Evolutionary conservation across 2,113 vertebrate species (phyloP).

Genomic region (Tyto alba): DNA sequence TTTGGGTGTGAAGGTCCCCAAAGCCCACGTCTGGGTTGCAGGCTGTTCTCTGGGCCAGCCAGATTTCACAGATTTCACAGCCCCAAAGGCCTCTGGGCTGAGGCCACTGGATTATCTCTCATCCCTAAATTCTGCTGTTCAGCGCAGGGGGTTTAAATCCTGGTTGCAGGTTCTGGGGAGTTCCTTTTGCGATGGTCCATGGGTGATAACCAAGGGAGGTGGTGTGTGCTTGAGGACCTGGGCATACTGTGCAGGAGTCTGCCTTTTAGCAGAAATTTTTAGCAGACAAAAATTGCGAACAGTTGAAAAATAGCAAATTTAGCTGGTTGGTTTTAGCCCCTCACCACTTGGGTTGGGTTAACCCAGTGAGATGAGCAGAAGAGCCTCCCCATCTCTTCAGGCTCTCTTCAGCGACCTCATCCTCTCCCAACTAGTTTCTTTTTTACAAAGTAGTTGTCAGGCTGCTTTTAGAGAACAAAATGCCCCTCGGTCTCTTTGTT

Average conservation of each 20-base stretch:
- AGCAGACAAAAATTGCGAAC: background rate
- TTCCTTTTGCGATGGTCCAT: background rate
- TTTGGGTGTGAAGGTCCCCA: background rate
- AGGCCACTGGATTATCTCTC: background rate
- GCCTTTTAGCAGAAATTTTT: background rate
- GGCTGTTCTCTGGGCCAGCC: background rate
- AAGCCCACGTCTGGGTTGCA: background rate
- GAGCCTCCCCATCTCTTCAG: background rate
- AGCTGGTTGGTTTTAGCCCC: background rate
- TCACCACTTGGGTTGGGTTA: background rate
- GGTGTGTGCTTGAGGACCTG: background rate
- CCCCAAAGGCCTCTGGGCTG: background rate
- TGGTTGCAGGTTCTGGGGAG: background rate
- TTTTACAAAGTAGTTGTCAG: background rate
- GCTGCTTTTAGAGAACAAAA: background rate
- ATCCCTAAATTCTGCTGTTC: accelerated
- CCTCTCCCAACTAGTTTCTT: background rate
- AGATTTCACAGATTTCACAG: background rate
- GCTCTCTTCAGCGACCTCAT: background rate
- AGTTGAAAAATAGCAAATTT: background rate
- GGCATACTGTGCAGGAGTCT: accelerated
- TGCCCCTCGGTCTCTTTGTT: background rate
- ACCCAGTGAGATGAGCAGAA: background rate
- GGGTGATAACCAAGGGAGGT: background rate
- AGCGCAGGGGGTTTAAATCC: background rate